Conservation (phyloP, 2,113 vertebrate species). For the Myrmecobius fasciatus region DNA sequence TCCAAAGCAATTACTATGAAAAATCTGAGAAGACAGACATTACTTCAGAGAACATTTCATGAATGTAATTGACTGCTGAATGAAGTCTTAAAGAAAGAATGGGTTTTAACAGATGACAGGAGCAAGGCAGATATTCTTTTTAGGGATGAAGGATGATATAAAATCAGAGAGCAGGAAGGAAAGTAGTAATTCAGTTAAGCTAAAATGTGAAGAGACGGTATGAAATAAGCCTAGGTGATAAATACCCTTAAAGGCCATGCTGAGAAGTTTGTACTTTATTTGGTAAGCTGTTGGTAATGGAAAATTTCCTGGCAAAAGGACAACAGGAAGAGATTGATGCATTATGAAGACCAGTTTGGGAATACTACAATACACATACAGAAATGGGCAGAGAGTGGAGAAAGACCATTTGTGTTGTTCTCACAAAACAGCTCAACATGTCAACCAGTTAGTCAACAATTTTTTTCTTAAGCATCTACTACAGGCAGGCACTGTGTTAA, state of each 20-base stretch:
- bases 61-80: background rate
- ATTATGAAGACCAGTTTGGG: background rate
- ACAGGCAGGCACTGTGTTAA: background rate
- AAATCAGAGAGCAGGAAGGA: background rate
- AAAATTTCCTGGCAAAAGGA: background rate
- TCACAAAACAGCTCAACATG: background rate
- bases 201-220: background rate
- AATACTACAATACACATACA: background rate
- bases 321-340: background rate
- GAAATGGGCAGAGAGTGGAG: background rate
- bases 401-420: background rate
- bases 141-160: background rate
- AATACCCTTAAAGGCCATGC: background rate
- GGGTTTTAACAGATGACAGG: background rate
- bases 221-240: background rate
- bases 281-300: background rate
- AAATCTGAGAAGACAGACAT: background rate
- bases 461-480: background rate
- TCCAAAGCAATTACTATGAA: background rate
- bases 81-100: background rate
- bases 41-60: background rate
- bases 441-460: background rate
- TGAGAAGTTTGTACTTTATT: background rate
- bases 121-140: background rate
- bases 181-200: background rate